Conservation (phyloP, 2,888 invertebrate genomes). For the Nineta flava region DNA sequence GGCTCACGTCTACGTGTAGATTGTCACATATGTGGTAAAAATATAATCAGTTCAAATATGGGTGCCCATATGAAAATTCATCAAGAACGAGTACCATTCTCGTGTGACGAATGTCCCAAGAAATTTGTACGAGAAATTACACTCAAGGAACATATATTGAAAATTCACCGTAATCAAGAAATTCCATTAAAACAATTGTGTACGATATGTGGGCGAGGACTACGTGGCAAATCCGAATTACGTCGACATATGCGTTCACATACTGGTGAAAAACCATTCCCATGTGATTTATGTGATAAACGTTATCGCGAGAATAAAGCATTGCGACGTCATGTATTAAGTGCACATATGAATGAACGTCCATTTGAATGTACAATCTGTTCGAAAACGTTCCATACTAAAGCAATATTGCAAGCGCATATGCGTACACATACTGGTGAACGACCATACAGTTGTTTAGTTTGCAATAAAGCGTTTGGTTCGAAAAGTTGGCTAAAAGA, state of each 20-base stretch:
- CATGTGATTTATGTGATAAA: background rate
- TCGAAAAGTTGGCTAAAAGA: constrained; percentile 41
- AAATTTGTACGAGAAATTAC: constrained; percentile 21
- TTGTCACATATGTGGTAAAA: background rate
- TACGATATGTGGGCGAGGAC: background rate
- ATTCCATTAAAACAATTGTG: background rate
- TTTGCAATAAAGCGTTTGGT: constrained; percentile 38
- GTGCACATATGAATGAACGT: background rate
- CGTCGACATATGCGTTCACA: background rate
- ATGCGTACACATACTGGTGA: constrained; percentile 6
- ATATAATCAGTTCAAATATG: background rate
- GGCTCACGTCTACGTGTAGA: background rate
- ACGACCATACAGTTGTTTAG: constrained; percentile 18
- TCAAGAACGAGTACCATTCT: constrained; percentile 23
- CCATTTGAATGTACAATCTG: background rate
- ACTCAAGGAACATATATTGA: background rate
- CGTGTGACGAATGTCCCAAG: constrained; percentile 28
- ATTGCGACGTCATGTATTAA: background rate
- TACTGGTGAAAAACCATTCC: background rate
- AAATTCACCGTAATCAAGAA: background rate
- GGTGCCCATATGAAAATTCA: constrained; percentile 28
- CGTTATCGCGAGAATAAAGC: background rate
- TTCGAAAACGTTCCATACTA: background rate
- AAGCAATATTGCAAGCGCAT: constrained; percentile 18
- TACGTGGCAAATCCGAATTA: background rate